Evolutionary conservation across 2,888 invertebrate species (phyloP), one percentile per base, ranked within the genome.

Genomic region (Morpho helenor): DNA sequence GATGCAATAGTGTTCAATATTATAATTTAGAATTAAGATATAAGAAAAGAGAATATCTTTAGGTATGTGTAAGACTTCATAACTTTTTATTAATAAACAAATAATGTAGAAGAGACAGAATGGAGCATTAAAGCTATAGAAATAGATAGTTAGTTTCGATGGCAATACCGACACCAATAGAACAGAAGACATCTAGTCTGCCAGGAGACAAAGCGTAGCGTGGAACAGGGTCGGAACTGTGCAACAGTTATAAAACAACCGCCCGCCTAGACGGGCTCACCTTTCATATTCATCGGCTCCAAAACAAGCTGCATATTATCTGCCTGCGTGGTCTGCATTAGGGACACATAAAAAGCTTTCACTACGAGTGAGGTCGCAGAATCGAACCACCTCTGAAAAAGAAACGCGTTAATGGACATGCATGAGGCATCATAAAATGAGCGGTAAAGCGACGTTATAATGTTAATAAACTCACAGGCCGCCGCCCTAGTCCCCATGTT

Each of bases 401-500:
- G 79, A 87, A 88, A 87, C 69, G 80, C 79, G 76, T 82, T 85
- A 75, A 78, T 80, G 71, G 77, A 76, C 87, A 87, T 87, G 88
- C 89, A 87, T 82, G 86, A 66, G 68, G 66, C 71, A 23, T 42
- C 40, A 49, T 41, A 42, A 65, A 57, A 57, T 58, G 40, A 65
- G 69, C 68, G 66, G 66, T 67, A 63, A 73, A 75, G 74, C 72
- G 57, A 58, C 56, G 40, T 63, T 60, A 61, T 62, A 65, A 60
- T 31, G 47, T 42, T 64, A 61, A 60, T 66, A 64, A 66, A 74
- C 96, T 96, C 93, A 97, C 97, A 97, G 84, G 97, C 96, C 82
- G 97, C 97, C 82, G 96, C 96, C 92, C 96, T 94, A 73, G 97
- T 97, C 87, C 97, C 97, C 97, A 97, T 97, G 89, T 94, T 95